Evolutionary conservation across 2,888 invertebrate genomes (phyloP), one percentile per base, ranked within the genome.

Genomic region (Calephelis perditalis): DNA sequence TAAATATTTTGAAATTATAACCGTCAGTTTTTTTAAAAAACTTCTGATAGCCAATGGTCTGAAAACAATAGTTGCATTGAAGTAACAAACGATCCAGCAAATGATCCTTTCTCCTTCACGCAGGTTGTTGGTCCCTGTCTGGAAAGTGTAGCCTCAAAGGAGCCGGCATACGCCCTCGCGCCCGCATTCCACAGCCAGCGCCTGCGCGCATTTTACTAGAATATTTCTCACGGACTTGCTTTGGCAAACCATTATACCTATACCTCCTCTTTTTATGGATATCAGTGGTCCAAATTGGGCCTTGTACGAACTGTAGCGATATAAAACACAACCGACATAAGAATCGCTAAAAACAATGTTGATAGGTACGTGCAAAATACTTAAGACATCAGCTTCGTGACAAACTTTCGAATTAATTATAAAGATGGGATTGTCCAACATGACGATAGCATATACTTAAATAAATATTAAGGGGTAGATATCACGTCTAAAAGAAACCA

Each of bases 191-290:
- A 76, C 73, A 74, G 76, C 73, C 77, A 71, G 72, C 76, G 77
- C 77, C 73, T 79, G 76, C 79, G 76, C 78, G 75, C 84, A 80
- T 78, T 81, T 81, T 81, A 79, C 86, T 80, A 77, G 83, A 85
- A 86, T 86, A 82, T 89, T 90, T 91, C 91, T 90, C 91, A 91
- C 91, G 90, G 87, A 75, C 86, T 82, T 77, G 81, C 86, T 88
- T 86, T 87, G 86, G 86, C 87, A 81, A 87, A 81, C 82, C 82
- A 82, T 83, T 81, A 79, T 75, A 75, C 70, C 70, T 76, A 73
- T 71, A 72, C 69, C 69, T 68, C 71, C 69, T 68, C 64, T 68
- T 71, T 71, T 74, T 74, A 76, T 75, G 72, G 70, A 71, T 69
- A 68, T 68, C 65, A 61, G 64, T 67, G 60, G 68, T 70, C 76